Base-by-base conservation (phyloP, 2,797 vertebrate species). In the Melanotaenia nigrans region DNA sequence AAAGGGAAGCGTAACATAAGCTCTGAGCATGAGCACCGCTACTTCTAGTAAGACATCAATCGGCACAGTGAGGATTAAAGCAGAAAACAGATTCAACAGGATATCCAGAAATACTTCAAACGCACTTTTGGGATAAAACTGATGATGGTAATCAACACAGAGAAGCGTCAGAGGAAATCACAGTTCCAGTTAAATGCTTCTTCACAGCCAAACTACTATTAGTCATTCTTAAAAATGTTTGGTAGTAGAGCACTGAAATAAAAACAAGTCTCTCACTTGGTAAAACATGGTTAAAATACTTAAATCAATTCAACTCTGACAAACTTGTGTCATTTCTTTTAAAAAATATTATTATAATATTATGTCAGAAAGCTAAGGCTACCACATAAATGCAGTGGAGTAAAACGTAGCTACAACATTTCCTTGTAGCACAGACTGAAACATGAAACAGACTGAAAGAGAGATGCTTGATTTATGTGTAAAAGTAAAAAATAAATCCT, bases 1-100 rank as follows among this genome's bases (percentile, higher is more conserved):
- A 47, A 68, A 30, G 65, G 74, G 38, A 79, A 81, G 12, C 3
- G 32, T 49, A 69, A 57, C 7, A 38, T 32, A 10, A 57, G 13
- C 63, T 73, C 12, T 7, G 57, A 61, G 14, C 33, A 32, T 0
- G 10, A 68, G 30, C 47, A 42, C 40, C 16, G 16, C 40, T 18
- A 42, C 40, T 16, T 42, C 40, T 42, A 42, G 40, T 18, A 45
- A 45, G 42, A 45, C 18, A 8, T 45, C 18, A 8, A 54, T 25
- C 0, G 20, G 33, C 30, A 68, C 51, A 75, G 59, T 13, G 1
- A 38, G n/a, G 2, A 32, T 10, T 64, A 32, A 16, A 16, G 40
- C 16, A 18, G 28, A 69, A 47, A 60, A 56, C 22, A 51, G n/a
- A 68, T 9, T 51, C 14, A n/a, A 75, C 54, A 66, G 62, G 49